A percentile compares a stretch with the other conserved stretches of the same genome.
Conservation (phyloP, 2,888 invertebrate species). For the Pristionchus exspectatus region DNA sequence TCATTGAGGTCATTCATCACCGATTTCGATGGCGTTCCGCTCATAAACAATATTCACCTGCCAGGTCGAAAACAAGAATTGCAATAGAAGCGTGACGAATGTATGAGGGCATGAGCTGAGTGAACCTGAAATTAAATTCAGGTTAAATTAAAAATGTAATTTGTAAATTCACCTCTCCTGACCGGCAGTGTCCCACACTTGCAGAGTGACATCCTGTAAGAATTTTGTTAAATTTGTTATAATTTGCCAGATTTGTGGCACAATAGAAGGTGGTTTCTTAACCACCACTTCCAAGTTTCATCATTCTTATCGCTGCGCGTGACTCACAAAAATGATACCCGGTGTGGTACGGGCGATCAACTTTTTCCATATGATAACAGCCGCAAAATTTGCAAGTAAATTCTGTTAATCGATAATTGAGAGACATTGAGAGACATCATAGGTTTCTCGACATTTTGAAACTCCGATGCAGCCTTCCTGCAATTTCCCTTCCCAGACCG, state of each 20-base stretch:
- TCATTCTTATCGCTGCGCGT: background rate
- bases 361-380: background rate
- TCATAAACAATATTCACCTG: slow-evolving; percentile 55
- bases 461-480: no score
- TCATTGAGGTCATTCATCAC: background rate
- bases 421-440: background rate
- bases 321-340: background rate
- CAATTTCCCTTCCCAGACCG: no score
- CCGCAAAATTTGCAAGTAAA: background rate
- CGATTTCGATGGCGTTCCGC: no score
- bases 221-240: background rate
- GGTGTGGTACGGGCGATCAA: background rate
- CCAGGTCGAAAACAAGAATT: slow-evolving; percentile 64
- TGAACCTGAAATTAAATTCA: slow-evolving; percentile 58
- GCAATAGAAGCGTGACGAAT: slow-evolving; percentile 65
- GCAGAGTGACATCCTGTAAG: slow-evolving; percentile 64
- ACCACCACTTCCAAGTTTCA: background rate
- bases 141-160: background rate
- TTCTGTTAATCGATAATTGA: no score
- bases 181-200: slow-evolving; percentile 69
- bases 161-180: slow-evolving; percentile 59
- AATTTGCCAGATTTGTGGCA: background rate
- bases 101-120: slow-evolving; percentile 65
- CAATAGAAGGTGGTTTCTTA: background rate
- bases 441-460: no score